Conservation (phyloP, 2,888 invertebrate genomes). For the Drosophila borborema region DNA sequence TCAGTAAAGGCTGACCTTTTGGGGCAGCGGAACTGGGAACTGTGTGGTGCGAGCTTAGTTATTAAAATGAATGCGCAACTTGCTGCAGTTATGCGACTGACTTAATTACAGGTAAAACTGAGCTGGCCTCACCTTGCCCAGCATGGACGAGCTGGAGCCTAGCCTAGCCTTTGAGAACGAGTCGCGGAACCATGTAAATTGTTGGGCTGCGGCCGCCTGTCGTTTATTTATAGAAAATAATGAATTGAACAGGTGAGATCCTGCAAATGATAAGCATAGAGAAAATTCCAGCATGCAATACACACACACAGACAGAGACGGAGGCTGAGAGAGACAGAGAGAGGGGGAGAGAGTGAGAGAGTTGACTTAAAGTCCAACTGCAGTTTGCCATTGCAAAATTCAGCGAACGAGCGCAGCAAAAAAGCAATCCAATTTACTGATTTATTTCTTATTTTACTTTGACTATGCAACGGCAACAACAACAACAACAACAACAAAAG, state of each 20-base stretch:
- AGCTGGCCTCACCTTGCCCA: neutral
- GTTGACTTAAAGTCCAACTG: conserved; percentile 33
- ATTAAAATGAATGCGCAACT: conserved; percentile 71
- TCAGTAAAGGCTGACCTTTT: conserved; percentile 69
- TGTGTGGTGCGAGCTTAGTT: conserved; percentile 58
- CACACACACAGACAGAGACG: neutral
- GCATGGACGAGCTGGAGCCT: too few species aligned
- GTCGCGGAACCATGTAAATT: conserved; percentile 67
- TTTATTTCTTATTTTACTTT: conserved; percentile 82
- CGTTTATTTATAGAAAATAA: conserved; percentile 81
- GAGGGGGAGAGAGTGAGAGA: neutral
- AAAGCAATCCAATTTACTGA: conserved; percentile 81
- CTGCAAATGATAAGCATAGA: conserved; percentile 80
- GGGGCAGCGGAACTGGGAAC: conserved; percentile 25
- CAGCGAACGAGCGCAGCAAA: conserved; percentile 71
- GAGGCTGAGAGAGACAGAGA: too few species aligned
- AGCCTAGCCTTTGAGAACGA: neutral
- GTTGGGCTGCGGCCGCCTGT: conserved; percentile 52
- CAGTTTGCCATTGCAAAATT: conserved; percentile 63
- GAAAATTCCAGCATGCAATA: conserved; percentile 75
- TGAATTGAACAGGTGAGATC: conserved; percentile 82
- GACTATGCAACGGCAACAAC: conserved; percentile 68
- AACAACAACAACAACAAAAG: conserved; percentile 22
- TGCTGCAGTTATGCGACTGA: conserved; percentile 58
- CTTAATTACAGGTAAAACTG: conserved; percentile 63